phyloP scores from a whole-genome alignment of 2,797 vertebrate genomes.

The Lacerta viridis region DNA sequence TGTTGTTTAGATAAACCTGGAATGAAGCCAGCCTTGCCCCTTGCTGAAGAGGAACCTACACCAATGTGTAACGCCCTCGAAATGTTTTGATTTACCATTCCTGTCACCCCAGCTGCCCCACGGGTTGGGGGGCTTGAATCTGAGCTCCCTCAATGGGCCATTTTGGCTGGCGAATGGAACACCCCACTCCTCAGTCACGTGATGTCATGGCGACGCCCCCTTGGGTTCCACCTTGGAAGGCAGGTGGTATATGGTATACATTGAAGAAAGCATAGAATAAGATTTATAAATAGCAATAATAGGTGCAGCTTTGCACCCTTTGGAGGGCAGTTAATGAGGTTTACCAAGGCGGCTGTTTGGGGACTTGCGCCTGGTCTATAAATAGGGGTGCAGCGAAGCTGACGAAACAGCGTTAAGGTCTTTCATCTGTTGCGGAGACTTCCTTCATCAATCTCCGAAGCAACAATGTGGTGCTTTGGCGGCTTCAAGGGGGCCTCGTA shows the following conservation, averaged over 20 bases:
- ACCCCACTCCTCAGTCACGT: too few relatives aligned
- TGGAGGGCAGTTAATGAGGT: neutral
- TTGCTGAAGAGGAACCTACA: neutral
- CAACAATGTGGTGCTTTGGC: slow-evolving; percentile 20
- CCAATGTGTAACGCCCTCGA: too few relatives aligned
- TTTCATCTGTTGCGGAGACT: slow-evolving; percentile 35
- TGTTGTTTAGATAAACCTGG: neutral
- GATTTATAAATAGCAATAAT: too few relatives aligned
- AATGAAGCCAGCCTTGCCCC: neutral
- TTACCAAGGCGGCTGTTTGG: neutral
- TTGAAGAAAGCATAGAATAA: too few relatives aligned
- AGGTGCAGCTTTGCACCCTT: neutral
- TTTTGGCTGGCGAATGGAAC: too few relatives aligned
- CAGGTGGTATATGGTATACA: too few relatives aligned
- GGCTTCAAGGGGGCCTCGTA: slow-evolving; percentile 45
- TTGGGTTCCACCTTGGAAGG: too few relatives aligned
- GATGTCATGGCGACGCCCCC: too few relatives aligned
- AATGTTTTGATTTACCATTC: too few relatives aligned
- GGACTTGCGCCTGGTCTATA: neutral
- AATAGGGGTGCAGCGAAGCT: neutral
- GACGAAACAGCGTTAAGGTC: slow-evolving; percentile 26
- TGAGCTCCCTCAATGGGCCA: too few relatives aligned
- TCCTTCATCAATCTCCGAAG: slow-evolving; percentile 19
- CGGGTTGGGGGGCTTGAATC: too few relatives aligned
- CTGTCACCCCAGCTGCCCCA: too few relatives aligned